phyloP scores from a whole-genome alignment of 2,888 invertebrate genomes.

The Ectobius pallidus region DNA sequence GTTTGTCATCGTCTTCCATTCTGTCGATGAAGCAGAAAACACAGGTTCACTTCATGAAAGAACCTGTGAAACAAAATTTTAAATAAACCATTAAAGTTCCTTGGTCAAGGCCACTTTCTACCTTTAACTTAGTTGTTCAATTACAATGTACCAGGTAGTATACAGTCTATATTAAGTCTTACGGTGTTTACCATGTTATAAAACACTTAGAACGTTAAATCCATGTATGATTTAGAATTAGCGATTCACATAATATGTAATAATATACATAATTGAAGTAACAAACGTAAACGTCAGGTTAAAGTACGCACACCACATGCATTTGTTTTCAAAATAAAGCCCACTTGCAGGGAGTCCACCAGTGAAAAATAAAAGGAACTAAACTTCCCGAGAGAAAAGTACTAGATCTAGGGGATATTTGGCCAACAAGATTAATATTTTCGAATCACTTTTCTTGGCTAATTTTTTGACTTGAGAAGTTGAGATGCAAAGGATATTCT shows the following conservation, averaged over 20 bases:
- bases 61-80: conserved; percentile 25
- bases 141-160: too few species aligned
- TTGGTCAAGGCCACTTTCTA: not conserved
- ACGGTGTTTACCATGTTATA: not conserved
- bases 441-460: too few species aligned
- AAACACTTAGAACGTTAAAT: not conserved
- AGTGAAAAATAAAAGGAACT: too few species aligned
- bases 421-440: too few species aligned
- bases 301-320: not conserved
- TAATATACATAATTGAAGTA: not conserved
- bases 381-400: too few species aligned
- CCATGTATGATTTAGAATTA: not conserved
- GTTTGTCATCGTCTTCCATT: conserved; percentile 58
- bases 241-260: not conserved
- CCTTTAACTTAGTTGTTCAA: not conserved
- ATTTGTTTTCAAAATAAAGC: not conserved
- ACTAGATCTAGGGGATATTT: too few species aligned
- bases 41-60: not conserved
- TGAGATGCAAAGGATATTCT: too few species aligned
- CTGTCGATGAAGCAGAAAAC: not conserved
- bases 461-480: too few species aligned
- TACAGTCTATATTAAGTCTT: not conserved
- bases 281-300: not conserved
- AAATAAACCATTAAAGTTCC: conserved; percentile 1
- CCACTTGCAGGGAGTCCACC: too few species aligned